Evolutionary conservation across 2,797 vertebrate species (phyloP), one percentile per base, ranked within the genome.

Genomic region (Argyrosomus regius): DNA sequence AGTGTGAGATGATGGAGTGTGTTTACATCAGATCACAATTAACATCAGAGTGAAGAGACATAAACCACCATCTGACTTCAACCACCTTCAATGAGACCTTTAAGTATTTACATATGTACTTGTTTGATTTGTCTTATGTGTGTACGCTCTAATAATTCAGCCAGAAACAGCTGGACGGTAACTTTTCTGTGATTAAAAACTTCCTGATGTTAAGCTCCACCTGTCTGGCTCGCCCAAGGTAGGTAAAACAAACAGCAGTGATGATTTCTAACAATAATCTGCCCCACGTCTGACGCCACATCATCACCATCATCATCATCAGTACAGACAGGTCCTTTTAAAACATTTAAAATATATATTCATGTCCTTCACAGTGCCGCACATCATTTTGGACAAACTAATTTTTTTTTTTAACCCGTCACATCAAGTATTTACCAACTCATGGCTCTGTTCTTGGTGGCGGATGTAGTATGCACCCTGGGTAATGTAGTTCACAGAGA

Each of bases 401-500:
- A 11, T 41, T 41, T 41, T 41, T 39, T 39, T 65, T 61, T 75
- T 69, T n/a, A 18, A 71, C 31, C 58, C 18, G 49, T 53, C 70
- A 75, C 68, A 61, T 78, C 56, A 62, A 63, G 78, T 72, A 56
- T 80, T 67, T 52, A 72, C 45, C 61, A n/a, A 20, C 13, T 16
- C 45, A 6, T 63, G 53, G 81, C 69, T 81, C 49, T 24, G 57
- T 59, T 18, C 75, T 3, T 28, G 69, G 49, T 53, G n/a, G 50
- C 2, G 64, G 81, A n/a, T 41, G 69, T 3, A 9, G 35, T 39
- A 9, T 88, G 82, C 48, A 43, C 26, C 46, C 50, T 91, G 89
- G 88, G 87, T 89, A 75, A 65, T 6, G 86, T 45, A 56, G 83
- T 81, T 97, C 95, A 97, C 88, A 94, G 89, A 72, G 91, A 95